Percentiles rank a stretch among this genome's conserved stretches.
phyloP scores from a whole-genome alignment of 1,140 invertebrate genomes.

The Cydia fagiglandana region DNA sequence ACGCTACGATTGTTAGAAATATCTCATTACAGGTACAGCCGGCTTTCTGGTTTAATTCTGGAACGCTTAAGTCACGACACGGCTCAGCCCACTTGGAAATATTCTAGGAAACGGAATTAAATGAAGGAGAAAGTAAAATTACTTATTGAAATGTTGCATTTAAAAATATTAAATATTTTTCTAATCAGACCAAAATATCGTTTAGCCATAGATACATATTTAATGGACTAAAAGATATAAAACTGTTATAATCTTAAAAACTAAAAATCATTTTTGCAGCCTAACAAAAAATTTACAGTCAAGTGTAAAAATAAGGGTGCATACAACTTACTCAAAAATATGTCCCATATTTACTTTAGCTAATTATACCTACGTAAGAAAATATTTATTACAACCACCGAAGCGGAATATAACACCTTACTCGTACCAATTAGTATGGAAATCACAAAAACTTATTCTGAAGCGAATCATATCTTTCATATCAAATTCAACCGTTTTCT shows the following conservation, averaged over 20 bases:
- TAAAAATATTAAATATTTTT: background rate
- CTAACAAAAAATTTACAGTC: too few species aligned
- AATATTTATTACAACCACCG: background rate
- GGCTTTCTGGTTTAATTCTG: slow-evolving; percentile 41
- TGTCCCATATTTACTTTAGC: too few species aligned
- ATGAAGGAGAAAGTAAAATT: background rate
- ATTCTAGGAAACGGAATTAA: background rate
- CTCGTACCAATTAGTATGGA: background rate
- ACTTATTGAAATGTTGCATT: background rate
- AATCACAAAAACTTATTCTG: background rate
- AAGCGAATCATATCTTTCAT: background rate
- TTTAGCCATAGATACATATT: too few species aligned
- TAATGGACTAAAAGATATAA: too few species aligned
- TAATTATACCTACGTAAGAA: background rate
- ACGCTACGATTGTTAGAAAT: slow-evolving; percentile 35
- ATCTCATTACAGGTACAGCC: slow-evolving; percentile 36
- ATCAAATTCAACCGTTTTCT: background rate
- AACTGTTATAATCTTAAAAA: too few species aligned
- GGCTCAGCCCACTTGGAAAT: slow-evolving; percentile 19
- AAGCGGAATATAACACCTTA: background rate
- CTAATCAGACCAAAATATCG: too few species aligned
- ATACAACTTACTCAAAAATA: too few species aligned
- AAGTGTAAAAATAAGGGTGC: too few species aligned
- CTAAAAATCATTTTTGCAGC: too few species aligned
- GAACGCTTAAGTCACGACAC: slow-evolving; percentile 43